Conservation (phyloP, 2,113 vertebrate species). For the Ctenodactylus gundi region DNA sequence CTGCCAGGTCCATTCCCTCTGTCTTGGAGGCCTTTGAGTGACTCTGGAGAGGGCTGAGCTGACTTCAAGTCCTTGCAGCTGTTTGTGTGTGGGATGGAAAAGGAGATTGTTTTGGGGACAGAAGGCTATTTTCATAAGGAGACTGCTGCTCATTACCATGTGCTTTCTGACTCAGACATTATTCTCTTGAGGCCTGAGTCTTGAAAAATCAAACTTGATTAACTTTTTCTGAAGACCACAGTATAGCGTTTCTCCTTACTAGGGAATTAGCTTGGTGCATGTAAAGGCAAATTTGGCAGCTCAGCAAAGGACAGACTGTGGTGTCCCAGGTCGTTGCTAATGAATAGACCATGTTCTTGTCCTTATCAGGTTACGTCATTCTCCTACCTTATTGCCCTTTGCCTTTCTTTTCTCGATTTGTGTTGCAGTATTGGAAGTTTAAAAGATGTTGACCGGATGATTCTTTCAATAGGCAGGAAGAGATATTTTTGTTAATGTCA, state of each 20-base stretch:
- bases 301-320: background rate
- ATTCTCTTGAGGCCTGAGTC: background rate
- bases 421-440: background rate
- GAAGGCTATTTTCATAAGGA: background rate
- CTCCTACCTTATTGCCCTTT: background rate
- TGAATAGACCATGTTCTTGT: background rate
- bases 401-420: background rate
- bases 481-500: slow-evolving; percentile 26
- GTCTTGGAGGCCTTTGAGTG: background rate
- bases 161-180: background rate
- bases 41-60: background rate
- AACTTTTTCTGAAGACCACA: background rate
- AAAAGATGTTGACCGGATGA: background rate
- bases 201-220: background rate
- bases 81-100: background rate
- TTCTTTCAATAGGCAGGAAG: background rate
- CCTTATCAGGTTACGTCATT: background rate
- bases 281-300: background rate
- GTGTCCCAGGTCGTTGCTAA: background rate
- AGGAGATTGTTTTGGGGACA: background rate
- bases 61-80: background rate
- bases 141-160: background rate
- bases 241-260: background rate
- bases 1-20: rapidly evolving
- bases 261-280: background rate